phyloP scores from a whole-genome alignment of 2,888 invertebrate species.

The Latrodectus hesperus region DNA sequence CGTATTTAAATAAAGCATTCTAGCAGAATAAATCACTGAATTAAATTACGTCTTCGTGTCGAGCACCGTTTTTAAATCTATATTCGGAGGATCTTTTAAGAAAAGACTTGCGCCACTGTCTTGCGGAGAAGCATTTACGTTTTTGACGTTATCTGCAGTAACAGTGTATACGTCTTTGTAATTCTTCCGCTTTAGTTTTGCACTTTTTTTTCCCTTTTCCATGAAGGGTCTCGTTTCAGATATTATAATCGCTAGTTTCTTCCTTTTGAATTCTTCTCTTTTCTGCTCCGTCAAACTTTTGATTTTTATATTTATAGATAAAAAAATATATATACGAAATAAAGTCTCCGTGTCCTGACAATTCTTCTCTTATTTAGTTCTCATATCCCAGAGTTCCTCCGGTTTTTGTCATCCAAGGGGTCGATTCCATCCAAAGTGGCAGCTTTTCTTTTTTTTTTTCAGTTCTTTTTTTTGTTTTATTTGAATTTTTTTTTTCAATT shows the following conservation, averaged over 20 bases:
- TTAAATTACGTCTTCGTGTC: too few relatives aligned
- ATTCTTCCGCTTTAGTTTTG: constrained; percentile 11
- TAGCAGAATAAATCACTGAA: too few relatives aligned
- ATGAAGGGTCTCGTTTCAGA: constrained; percentile 52
- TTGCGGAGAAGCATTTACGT: not conserved
- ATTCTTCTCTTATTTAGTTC: too few relatives aligned
- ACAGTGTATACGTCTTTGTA: constrained; percentile 39
- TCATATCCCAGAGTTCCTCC: too few relatives aligned
- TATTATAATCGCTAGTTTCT: constrained; percentile 63
- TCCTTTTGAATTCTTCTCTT: constrained; percentile 16
- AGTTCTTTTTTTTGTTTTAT: too few relatives aligned
- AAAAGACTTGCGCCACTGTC: constrained; percentile 2
- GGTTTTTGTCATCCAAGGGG: not conserved
- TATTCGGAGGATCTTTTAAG: not conserved
- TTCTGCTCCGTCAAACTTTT: constrained; percentile 32
- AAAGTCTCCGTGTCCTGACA: too few relatives aligned
- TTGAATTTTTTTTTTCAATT: too few relatives aligned
- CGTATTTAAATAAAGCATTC: not conserved
- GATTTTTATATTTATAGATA: constrained; percentile 14
- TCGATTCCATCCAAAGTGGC: not conserved
- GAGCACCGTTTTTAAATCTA: too few relatives aligned
- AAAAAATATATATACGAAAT: not conserved
- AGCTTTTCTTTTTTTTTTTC: not conserved
- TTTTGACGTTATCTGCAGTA: constrained; percentile 35
- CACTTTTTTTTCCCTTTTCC: not conserved